Percentiles rank a stretch among this genome's conserved stretches.
phyloP scores from a whole-genome alignment of 1,140 invertebrate genomes.

The Zaprionus tsacasi region DNA sequence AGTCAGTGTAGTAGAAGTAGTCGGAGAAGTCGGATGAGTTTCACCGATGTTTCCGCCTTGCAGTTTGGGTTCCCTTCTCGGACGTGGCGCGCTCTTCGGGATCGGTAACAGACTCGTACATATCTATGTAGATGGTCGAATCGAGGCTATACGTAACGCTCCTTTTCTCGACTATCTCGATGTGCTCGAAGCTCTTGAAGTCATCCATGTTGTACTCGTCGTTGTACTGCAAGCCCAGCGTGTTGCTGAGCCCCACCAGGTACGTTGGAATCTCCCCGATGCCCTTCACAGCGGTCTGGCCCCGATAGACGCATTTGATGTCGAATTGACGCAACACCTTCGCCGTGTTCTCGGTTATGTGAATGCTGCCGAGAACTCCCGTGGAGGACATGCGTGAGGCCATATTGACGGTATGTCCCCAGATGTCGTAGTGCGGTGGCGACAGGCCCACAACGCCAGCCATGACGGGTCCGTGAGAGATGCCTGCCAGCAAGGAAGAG shows the following conservation, averaged over 20 bases:
- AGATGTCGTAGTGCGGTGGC: constrained; percentile 92
- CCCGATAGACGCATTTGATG: constrained; percentile 88
- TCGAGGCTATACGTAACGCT: background rate
- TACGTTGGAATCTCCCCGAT: constrained; percentile 89
- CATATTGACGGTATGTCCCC: constrained; percentile 97
- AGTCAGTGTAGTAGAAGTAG: too few species aligned
- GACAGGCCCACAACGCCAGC: constrained; percentile 95
- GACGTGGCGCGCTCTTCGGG: background rate
- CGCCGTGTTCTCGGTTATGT: constrained; percentile 90
- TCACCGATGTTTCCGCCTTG: background rate
- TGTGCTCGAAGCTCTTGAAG: background rate
- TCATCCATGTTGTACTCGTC: background rate
- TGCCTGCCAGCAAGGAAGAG: constrained; percentile 85
- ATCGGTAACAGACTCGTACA: background rate
- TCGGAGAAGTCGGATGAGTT: too few species aligned
- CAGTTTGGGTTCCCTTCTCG: background rate
- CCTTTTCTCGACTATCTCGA: background rate
- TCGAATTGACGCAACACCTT: constrained; percentile 87
- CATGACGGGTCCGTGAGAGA: constrained; percentile 92
- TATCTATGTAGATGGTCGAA: background rate
- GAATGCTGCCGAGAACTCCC: constrained; percentile 90
- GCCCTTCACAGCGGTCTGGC: constrained; percentile 89
- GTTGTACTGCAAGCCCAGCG: constrained; percentile 84
- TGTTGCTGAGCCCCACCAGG: constrained; percentile 87
- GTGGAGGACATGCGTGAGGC: constrained; percentile 94